Base-by-base conservation (phyloP, 2,797 vertebrate genomes). In the Anguilla megastoma region DNA sequence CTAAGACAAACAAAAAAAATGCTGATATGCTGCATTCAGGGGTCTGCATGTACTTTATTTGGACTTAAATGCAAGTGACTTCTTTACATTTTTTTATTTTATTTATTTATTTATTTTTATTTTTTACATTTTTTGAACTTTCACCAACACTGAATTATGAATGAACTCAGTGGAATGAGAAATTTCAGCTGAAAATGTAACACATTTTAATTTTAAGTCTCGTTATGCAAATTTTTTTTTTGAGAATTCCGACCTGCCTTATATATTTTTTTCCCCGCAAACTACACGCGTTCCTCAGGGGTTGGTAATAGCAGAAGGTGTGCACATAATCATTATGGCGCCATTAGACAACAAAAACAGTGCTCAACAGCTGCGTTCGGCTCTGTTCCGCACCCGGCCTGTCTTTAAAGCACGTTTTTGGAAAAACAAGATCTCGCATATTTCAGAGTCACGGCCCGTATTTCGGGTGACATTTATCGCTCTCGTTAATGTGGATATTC, bases 171-270 rank as follows among this genome's bases (percentile, higher is more conserved):
- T 66, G 7, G 2, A 66, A 24, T 18, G 60, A 24, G 60, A 66
- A 66, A n/a, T n/a, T 0, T n/a, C 1, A 63, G 14, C 2, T 4
- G 5, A 63, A 63, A n/a, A 63, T 2, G 24, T 7, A 4, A 60
- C 16, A 60, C 60, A 63, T 24, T 63, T 63, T 24, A 63, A 5
- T 63, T 63, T 74, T 74, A 58, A 63, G 52, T 54, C 48, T n/a
- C 52, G 74, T 82, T 76, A 82, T 27, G 41, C 41, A 80, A 24
- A 33, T 33, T 83, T 52, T 45, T 45, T 45, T 45, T 79, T 83
- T 48, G 52, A 45, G 76, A 87, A 36, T 48, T 56, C 10, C 63
- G 24, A 16, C 74, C 86, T n/a, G 56, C 24, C 56, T 87, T 87
- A 87, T 45, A 66, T 41, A 41, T 41, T 58, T 58, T 58, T 30